Evolutionary conservation across 2,888 invertebrate genomes (phyloP).

Genomic region (Scaptomyza parva): DNA sequence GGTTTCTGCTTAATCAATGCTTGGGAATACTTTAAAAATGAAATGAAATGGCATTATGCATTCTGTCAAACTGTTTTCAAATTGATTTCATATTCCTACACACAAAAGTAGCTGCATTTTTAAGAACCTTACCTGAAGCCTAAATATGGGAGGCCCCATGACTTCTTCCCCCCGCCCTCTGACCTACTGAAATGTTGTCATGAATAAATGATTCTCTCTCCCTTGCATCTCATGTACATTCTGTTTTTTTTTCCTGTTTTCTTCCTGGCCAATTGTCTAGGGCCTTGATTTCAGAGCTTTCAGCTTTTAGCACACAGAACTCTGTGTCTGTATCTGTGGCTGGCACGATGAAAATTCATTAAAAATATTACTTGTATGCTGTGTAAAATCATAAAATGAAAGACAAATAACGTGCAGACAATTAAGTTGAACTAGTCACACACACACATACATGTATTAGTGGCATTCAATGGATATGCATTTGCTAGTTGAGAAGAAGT

Average conservation of each 20-base stretch:
- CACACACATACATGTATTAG: slow-evolving; percentile 26
- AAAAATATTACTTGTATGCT: slow-evolving; percentile 51
- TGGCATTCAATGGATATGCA: slow-evolving; percentile 27
- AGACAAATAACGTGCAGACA: slow-evolving; percentile 60
- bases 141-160: slow-evolving; percentile 3
- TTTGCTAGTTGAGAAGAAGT: slow-evolving; percentile 6
- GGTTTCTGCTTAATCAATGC: too few species aligned
- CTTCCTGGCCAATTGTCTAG: slow-evolving; percentile 40
- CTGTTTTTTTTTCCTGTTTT: too few species aligned
- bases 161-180: neutral
- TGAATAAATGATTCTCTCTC: slow-evolving; percentile 64
- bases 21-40: too few species aligned
- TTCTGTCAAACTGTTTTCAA: slow-evolving; percentile 31
- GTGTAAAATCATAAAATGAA: slow-evolving; percentile 56
- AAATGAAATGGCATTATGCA: slow-evolving; percentile 45
- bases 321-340: slow-evolving; percentile 3
- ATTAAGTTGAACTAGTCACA: slow-evolving; percentile 54
- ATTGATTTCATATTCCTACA: slow-evolving; percentile 22
- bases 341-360: slow-evolving; percentile 52
- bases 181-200: slow-evolving; percentile 46
- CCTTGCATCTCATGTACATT: slow-evolving; percentile 19
- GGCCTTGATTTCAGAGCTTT: slow-evolving; percentile 11
- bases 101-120: slow-evolving; percentile 66
- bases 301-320: slow-evolving; percentile 7
- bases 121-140: slow-evolving; percentile 41